Percentiles rank a stretch among this genome's conserved stretches.
Evolutionary conservation across 2,888 invertebrate genomes (phyloP).

Genomic region (Rotaria macrura): DNA sequence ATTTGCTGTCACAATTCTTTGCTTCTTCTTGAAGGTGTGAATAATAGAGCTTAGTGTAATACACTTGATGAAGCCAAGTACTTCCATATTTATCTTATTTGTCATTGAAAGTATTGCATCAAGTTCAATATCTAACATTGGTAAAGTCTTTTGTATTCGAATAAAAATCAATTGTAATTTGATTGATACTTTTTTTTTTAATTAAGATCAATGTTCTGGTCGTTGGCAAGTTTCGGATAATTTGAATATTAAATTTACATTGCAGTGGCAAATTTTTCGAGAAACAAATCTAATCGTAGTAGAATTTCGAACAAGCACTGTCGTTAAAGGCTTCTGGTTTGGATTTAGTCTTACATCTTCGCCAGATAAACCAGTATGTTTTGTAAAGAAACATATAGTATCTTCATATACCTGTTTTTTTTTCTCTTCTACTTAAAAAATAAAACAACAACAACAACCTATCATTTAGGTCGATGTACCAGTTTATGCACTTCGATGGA

Average conservation of each 20-base stretch:
- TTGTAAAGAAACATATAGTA: neutral
- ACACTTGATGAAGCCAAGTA: neutral
- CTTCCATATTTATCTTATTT: neutral
- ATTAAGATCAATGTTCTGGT: neutral
- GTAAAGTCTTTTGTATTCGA: neutral
- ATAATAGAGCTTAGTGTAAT: neutral
- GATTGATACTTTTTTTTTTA: too few species aligned
- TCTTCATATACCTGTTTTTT: too few species aligned
- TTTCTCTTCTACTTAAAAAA: neutral
- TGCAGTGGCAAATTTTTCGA: neutral
- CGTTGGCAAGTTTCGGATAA: neutral
- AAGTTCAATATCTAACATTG: neutral
- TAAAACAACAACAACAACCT: too few species aligned
- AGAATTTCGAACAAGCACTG: conserved; percentile 4
- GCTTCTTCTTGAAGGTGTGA: neutral
- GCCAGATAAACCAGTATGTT: neutral
- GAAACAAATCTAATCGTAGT: neutral
- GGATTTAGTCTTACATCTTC: neutral
- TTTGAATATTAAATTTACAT: neutral
- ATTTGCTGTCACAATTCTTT: neutral
- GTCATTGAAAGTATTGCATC: neutral
- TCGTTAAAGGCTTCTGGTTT: neutral
- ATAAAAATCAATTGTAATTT: neutral
- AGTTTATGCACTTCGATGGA: neutral
- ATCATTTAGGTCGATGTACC: neutral